Evolutionary conservation across 2,888 invertebrate genomes (phyloP).

Genomic region (Drosophila suboccidentalis): DNA sequence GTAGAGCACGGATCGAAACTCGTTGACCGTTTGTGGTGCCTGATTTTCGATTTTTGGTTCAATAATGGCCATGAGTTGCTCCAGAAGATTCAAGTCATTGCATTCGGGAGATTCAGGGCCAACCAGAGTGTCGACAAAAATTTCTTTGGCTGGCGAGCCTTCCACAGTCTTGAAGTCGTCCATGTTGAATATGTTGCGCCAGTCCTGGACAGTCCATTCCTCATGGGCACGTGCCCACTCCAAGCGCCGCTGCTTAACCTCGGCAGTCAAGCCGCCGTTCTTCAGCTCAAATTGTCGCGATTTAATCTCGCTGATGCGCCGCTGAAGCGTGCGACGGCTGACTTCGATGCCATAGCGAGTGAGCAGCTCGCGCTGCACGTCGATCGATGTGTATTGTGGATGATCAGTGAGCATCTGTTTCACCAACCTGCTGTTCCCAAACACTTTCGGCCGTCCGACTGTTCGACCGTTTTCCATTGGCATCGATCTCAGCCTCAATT

Average conservation of each 20-base stretch:
- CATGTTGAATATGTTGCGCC: slow-evolving; percentile 75
- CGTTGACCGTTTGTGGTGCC: slow-evolving; percentile 54
- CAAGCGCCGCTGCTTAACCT: slow-evolving; percentile 31
- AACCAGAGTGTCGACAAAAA: slow-evolving; percentile 63
- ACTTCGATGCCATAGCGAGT: slow-evolving; percentile 61
- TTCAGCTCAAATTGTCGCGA: slow-evolving; percentile 14
- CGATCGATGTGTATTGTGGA: slow-evolving; percentile 63
- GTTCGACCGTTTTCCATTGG: slow-evolving; percentile 35
- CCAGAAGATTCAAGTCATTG: slow-evolving; percentile 63
- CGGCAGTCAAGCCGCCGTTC: slow-evolving; percentile 16
- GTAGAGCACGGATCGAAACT: slow-evolving; percentile 61
- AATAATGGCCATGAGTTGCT: slow-evolving; percentile 65
- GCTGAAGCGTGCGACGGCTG: slow-evolving; percentile 65
- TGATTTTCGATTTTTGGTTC: slow-evolving; percentile 53
- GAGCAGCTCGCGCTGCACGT: slow-evolving; percentile 57
- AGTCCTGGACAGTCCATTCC: slow-evolving; percentile 63
- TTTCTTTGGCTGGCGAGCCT: slow-evolving; percentile 51
- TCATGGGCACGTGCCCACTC: slow-evolving; percentile 64
- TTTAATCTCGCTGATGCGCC: slow-evolving; percentile 68
- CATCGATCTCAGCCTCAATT: slow-evolving; percentile 18
- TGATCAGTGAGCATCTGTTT: slow-evolving; percentile 48
- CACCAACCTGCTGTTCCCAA: slow-evolving; percentile 60
- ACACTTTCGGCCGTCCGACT: slow-evolving; percentile 65
- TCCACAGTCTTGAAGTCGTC: slow-evolving; percentile 52
- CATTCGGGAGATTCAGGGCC: slow-evolving; percentile 53